A percentile compares a stretch with the other conserved stretches of the same genome.
phyloP scores from a whole-genome alignment of 2,888 invertebrate species.

The Dryocosmus kuriphilus region DNA sequence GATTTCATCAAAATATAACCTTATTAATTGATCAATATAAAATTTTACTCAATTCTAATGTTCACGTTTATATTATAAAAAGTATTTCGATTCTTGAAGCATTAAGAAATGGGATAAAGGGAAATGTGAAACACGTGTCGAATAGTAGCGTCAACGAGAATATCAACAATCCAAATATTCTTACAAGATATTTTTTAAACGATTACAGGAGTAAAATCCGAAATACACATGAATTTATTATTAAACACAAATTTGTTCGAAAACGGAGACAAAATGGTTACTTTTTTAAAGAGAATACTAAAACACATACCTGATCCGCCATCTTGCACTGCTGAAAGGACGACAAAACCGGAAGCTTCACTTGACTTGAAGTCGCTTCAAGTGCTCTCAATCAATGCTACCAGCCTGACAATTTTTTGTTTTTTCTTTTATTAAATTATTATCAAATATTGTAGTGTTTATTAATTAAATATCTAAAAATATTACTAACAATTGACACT shows the following conservation, averaged over 20 bases:
- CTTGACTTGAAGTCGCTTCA: no score
- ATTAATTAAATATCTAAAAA: no score
- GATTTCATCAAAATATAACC: not conserved
- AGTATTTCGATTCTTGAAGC: not conserved
- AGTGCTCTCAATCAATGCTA: no score
- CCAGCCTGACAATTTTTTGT: no score
- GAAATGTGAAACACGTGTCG: slow-evolving; percentile 14
- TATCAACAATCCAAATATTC: not conserved
- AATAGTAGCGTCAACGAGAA: not conserved
- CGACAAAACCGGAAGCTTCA: slow-evolving; percentile 19
- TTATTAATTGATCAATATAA: not conserved
- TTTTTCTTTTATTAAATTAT: no score
- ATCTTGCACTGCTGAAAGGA: slow-evolving; percentile 83
- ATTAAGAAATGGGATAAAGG: not conserved
- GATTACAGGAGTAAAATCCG: not conserved
- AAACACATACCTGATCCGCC: slow-evolving; percentile 88
- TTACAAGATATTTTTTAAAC: not conserved
- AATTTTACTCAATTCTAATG: not conserved
- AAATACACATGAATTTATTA: not conserved
- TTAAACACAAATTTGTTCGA: not conserved
- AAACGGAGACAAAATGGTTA: not conserved
- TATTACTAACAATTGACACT: no score
- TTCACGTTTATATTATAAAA: not conserved
- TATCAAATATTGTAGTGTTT: no score
- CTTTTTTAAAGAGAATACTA: slow-evolving; percentile 20